Evolutionary conservation across 2,888 invertebrate genomes (phyloP), one percentile per base, ranked within the genome.

Genomic region (Xestia c-nigrum): DNA sequence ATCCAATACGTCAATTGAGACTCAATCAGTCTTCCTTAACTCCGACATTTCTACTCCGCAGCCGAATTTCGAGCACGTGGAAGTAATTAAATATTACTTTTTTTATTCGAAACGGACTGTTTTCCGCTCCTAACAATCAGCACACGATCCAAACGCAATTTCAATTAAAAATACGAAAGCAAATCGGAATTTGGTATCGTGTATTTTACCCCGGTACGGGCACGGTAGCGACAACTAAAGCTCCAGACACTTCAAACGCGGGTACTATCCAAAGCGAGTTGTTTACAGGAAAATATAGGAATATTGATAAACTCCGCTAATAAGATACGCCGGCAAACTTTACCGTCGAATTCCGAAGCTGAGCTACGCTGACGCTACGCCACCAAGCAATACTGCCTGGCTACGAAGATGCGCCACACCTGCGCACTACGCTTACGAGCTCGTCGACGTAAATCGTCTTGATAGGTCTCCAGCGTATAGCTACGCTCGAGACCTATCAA

Each of bases 131-230:
- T 19, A 12, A 21, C 14, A 75, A 74, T 19, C 43, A 63, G 4
- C 43, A 64, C 16, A 66, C 50, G 47, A 38, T 67, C 5, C 24
- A 50, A 67, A 59, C 14, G 24, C 31, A 50, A 74, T 74, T 61
- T 55, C 16, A 75, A 52, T 64, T 55, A 52, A 59, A 78, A 68
- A 24, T 67, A 38, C 24, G 24, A 52, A 68, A 47, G 61, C 72
- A 47, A 77, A 79, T 31, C 40, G 21, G 66, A 57, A 71, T 69
- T 59, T 38, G 9, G 16, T 80, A 66, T 63, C 31, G 24, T 21
- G 55, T 40, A 72, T 55, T 79, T 55, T 47, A 40, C 4, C 40
- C 40, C 40, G 40, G 40, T 40, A 72, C 46, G 10, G 21, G 6
- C 46, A 61, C 24, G 38, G 24, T 31, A 72, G 16, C 16, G 5